phyloP scores from a whole-genome alignment of 2,888 invertebrate species.

The Mellilla xanthometata region DNA sequence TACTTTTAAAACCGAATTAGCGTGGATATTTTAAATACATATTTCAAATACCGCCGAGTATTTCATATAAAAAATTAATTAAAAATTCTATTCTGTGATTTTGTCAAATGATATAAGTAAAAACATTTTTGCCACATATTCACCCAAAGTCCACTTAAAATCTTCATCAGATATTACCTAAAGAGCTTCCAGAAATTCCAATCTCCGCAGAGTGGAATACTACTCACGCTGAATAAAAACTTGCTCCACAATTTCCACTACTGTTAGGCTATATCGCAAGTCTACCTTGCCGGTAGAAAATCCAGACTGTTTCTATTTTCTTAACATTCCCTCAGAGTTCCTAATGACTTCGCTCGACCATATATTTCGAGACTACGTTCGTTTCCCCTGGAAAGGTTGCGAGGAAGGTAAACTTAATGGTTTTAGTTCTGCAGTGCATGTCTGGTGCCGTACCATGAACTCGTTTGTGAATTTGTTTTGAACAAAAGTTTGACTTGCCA shows the following conservation, averaged over 20 bases:
- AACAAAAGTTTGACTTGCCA: no score
- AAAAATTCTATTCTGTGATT: no score
- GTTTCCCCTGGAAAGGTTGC: no score
- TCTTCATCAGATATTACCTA: no score
- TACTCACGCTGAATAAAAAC: constrained; percentile 16
- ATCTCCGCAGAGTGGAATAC: not conserved
- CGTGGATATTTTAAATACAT: no score
- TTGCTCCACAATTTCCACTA: constrained; percentile 17
- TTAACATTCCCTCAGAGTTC: constrained; percentile 33
- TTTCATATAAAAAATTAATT: no score
- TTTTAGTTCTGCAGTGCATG: constrained; percentile 45
- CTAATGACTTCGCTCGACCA: constrained; percentile 43
- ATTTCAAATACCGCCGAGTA: no score
- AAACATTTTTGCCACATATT: no score
- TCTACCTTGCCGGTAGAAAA: constrained; percentile 20
- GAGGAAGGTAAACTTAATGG: constrained; percentile 36
- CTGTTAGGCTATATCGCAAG: constrained; percentile 12
- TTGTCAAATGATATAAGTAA: no score
- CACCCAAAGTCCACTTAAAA: no score
- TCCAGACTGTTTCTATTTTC: constrained; percentile 34
- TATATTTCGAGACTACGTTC: constrained; percentile 41
- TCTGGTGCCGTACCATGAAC: constrained; percentile 5
- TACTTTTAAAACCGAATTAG: no score
- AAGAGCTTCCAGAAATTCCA: not conserved
- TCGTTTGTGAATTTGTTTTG: no score